Evolutionary conservation across 1,140 invertebrate genomes (phyloP).

Genomic region (Brachionus angularis): DNA sequence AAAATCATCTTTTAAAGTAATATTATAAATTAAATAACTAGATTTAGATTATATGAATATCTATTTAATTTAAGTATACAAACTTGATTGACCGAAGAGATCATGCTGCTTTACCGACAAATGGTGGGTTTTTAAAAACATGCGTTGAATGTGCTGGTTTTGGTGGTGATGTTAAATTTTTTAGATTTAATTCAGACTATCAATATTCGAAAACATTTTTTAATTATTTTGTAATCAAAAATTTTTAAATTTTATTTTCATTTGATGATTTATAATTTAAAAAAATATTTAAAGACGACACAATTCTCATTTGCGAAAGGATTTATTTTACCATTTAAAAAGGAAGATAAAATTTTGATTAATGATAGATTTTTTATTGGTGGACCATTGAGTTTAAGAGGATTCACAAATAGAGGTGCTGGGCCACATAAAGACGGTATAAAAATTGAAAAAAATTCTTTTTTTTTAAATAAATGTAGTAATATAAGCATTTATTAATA

Average conservation of each 20-base stretch:
- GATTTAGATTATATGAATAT: background rate
- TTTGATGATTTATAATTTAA: too few relatives aligned
- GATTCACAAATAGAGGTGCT: constrained; percentile 74
- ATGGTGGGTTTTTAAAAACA: constrained; percentile 65
- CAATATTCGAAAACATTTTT: constrained; percentile 70
- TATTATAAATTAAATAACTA: background rate
- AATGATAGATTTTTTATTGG: constrained; percentile 79
- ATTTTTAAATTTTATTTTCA: constrained; percentile 1
- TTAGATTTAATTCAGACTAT: constrained; percentile 73
- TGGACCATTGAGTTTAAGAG: constrained; percentile 74
- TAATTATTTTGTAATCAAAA: constrained; percentile 64
- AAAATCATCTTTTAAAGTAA: constrained; percentile 70
- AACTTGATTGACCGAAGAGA: constrained; percentile 73
- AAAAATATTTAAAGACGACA: constrained; percentile 64
- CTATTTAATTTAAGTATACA: constrained; percentile 64
- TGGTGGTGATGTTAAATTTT: constrained; percentile 77
- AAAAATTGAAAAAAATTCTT: constrained; percentile 5
- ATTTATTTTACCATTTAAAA: constrained; percentile 61
- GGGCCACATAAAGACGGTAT: constrained; percentile 71
- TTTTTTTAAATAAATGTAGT: background rate
- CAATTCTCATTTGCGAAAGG: constrained; percentile 70
- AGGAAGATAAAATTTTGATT: constrained; percentile 64
- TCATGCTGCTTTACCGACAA: constrained; percentile 70
- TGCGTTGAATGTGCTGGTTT: constrained; percentile 74
- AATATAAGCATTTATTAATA: constrained; percentile 55